Evolutionary conservation across 2,797 vertebrate species (phyloP).

Genomic region (Zenarchopterus dispar): DNA sequence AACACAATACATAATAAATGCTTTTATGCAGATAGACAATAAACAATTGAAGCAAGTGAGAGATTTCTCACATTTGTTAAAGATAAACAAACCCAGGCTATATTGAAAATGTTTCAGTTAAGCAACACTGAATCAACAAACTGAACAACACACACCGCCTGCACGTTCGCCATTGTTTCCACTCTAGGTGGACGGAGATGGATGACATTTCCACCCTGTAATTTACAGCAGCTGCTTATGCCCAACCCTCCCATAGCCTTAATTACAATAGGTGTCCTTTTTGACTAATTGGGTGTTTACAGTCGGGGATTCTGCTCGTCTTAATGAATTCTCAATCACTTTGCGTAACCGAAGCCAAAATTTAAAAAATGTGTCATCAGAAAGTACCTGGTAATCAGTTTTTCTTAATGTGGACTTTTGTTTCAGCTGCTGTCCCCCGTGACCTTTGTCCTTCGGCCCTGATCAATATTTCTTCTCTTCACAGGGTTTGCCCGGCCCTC

Average conservation of each 20-base stretch:
- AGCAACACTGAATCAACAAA: constrained; percentile 55
- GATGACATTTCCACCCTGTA: constrained; percentile 65
- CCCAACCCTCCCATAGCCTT: constrained; percentile 67
- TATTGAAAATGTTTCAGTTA: constrained; percentile 53
- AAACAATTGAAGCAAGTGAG: constrained; percentile 27
- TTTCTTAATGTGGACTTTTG: constrained; percentile 22
- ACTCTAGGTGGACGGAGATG: constrained; percentile 66
- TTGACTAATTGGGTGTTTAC: constrained; percentile 81
- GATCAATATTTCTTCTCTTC: constrained; percentile 38
- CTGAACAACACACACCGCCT: constrained; percentile 42
- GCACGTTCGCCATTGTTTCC: constrained; percentile 52
- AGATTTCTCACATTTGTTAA: constrained; percentile 37
- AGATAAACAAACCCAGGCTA: constrained; percentile 24
- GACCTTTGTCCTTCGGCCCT: constrained; percentile 37
- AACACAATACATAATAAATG: constrained; percentile 48
- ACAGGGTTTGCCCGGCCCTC: constrained; percentile 94
- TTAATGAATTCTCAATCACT: constrained; percentile 57
- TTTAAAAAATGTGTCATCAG: constrained; percentile 40
- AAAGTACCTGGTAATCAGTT: constrained; percentile 50
- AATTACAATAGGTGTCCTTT: constrained; percentile 79
- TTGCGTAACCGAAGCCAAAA: constrained; percentile 25
- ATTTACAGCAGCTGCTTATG: constrained; percentile 77
- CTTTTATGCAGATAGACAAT: constrained; percentile 56
- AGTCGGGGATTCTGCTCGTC: constrained; percentile 42
- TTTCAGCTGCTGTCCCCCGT: constrained; percentile 12